Evolutionary conservation across 2,888 invertebrate species (phyloP).

Genomic region (Netelia fuscicornis): DNA sequence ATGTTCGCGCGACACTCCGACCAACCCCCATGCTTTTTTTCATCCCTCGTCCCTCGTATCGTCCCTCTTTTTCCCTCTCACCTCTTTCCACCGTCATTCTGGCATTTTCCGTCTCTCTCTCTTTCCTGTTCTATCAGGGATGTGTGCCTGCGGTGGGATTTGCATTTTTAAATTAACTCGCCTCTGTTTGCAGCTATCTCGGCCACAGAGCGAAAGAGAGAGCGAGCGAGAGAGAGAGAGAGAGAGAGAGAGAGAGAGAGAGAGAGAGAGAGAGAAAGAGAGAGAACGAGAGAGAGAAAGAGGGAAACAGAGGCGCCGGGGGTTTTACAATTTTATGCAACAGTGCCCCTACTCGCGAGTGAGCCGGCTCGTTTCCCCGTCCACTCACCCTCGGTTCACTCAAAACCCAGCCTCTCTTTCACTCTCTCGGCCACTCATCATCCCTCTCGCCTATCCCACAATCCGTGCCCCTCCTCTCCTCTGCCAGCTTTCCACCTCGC

Average conservation of each 20-base stretch:
- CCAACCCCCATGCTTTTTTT: conserved; percentile 53
- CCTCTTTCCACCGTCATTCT: conserved; percentile 46
- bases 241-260: background rate
- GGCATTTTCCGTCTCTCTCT: conserved; percentile 15
- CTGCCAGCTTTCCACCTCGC: conserved; percentile 48
- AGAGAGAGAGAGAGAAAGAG: conserved; percentile 62
- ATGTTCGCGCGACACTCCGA: conserved; percentile 47
- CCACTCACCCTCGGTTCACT: conserved; percentile 61
- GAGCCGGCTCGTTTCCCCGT: conserved; percentile 62
- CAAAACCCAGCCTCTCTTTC: conserved; percentile 61
- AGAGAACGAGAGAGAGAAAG: conserved; percentile 53
- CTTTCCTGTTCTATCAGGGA: conserved; percentile 35
- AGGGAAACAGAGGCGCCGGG: conserved; percentile 72
- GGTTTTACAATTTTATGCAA: conserved; percentile 84
- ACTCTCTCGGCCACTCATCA: conserved; percentile 64
- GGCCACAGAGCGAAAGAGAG: conserved; percentile 53
- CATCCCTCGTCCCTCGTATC: conserved; percentile 50
- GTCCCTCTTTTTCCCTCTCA: conserved; percentile 59
- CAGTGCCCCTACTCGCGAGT: conserved; percentile 77
- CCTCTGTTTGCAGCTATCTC: conserved; percentile 84
- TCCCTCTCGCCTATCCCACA: conserved; percentile 52
- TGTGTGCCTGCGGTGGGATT: conserved; percentile 78
- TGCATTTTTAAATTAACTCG: conserved; percentile 85
- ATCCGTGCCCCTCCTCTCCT: conserved; percentile 24
- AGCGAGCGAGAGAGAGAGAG: conserved; percentile 18